Conservation (phyloP, 2,113 vertebrate species). For the Protomyctophum bolini region DNA sequence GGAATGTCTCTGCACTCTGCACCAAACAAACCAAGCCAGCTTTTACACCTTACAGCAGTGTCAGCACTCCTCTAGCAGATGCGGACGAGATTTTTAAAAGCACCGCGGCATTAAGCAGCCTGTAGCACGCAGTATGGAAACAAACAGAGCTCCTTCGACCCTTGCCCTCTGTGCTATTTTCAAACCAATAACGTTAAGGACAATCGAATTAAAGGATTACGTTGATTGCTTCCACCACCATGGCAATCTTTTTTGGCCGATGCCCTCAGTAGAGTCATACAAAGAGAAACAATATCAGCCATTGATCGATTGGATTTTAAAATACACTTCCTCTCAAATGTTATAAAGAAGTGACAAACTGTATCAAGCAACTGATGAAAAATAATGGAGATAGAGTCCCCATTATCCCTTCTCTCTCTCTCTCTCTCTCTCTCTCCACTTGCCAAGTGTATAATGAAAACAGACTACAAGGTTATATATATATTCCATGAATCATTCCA, state of each 20-base stretch:
- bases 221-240: slow-evolving; percentile 14
- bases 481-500: background rate
- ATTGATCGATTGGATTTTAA: slow-evolving; percentile 49
- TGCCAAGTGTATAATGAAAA: background rate
- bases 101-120: slow-evolving; percentile 7
- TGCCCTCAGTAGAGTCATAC: slow-evolving; percentile 35
- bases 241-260: slow-evolving; percentile 2
- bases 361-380: background rate
- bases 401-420: slow-evolving; percentile 2
- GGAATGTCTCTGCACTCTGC: slow-evolving; percentile 53
- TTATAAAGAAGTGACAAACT: slow-evolving; percentile 1
- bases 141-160: slow-evolving; percentile 6
- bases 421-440: background rate
- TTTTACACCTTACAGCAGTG: slow-evolving; percentile 34
- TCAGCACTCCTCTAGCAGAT: slow-evolving; percentile 52
- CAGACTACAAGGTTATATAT: background rate
- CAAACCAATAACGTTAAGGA: slow-evolving; percentile 45
- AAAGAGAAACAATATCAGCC: slow-evolving; percentile 32
- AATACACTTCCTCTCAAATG: slow-evolving; percentile 31
- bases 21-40: slow-evolving; percentile 57
- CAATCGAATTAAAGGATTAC: slow-evolving; percentile 38
- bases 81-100: slow-evolving; percentile 24
- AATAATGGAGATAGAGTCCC: background rate
- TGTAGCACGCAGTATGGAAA: background rate
- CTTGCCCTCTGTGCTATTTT: slow-evolving; percentile 20